phyloP scores from a whole-genome alignment of 2,113 vertebrate species.

The Ophthalmolycus amberensis region DNA sequence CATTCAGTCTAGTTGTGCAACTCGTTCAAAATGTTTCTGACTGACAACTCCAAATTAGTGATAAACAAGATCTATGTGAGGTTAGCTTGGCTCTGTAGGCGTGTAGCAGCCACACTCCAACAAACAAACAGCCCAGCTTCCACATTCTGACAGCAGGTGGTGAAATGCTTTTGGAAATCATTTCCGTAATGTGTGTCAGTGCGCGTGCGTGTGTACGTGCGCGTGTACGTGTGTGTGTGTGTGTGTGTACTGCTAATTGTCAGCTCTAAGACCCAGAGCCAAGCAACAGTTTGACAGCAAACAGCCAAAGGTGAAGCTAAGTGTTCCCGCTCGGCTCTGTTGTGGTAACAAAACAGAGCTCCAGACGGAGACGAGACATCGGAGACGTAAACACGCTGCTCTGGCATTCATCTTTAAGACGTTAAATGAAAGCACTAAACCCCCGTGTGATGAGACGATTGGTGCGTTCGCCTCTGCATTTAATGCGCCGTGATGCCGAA shows the following conservation, averaged over 20 bases:
- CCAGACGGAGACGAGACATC: slow-evolving; percentile 47
- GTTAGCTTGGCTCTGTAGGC: background rate
- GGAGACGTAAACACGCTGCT: slow-evolving; percentile 40
- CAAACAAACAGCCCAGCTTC: slow-evolving; percentile 45
- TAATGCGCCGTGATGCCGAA: background rate
- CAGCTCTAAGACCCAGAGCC: slow-evolving; percentile 25
- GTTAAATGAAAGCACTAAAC: background rate
- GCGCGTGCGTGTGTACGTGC: slow-evolving; percentile 12
- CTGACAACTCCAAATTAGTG: background rate
- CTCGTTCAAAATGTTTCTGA: background rate
- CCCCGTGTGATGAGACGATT: background rate
- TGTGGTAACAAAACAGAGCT: slow-evolving; percentile 59
- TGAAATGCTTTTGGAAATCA: slow-evolving; percentile 51
- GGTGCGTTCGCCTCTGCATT: background rate
- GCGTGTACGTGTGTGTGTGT: background rate
- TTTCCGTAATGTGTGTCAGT: slow-evolving; percentile 6
- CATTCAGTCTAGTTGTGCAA: background rate
- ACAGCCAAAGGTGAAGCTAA: slow-evolving; percentile 61
- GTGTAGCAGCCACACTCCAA: slow-evolving; percentile 4
- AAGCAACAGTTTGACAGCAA: slow-evolving; percentile 58
- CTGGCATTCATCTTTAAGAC: slow-evolving; percentile 37
- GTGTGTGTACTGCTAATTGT: slow-evolving; percentile 39
- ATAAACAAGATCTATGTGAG: background rate
- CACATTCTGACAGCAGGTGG: slow-evolving; percentile 71
- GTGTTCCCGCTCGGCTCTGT: slow-evolving; percentile 27